Percentiles rank a stretch among this genome's conserved stretches.
Evolutionary conservation across 1,140 invertebrate genomes (phyloP).

Genomic region (Aphaenogaster floridana): DNA sequence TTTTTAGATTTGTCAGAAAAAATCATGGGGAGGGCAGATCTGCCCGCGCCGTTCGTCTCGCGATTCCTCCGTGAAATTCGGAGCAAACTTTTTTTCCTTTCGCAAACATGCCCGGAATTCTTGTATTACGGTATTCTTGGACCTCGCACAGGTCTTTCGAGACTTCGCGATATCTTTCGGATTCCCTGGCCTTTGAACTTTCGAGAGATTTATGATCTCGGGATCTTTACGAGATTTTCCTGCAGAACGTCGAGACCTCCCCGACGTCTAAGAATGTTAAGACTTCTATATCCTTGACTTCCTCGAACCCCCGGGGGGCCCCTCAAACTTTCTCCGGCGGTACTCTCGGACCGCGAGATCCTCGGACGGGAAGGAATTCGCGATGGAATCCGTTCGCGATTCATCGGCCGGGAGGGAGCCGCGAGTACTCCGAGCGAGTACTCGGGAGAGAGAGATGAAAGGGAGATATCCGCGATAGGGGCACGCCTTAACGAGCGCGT

Average conservation of each 20-base stretch:
- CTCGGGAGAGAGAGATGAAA: conserved; percentile 2
- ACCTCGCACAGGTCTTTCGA: neutral
- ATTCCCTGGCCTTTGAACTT: neutral
- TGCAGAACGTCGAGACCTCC: neutral
- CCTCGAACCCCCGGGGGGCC: neutral
- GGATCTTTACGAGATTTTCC: neutral
- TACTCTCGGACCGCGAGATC: neutral
- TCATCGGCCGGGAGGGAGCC: conserved; percentile 15
- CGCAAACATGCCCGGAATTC: neutral
- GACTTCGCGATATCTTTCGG: neutral
- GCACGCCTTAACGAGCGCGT: conserved; percentile 35
- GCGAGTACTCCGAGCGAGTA: conserved; percentile 17
- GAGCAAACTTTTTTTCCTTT: neutral
- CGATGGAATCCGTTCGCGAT: conserved; percentile 47
- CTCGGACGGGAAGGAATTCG: conserved; percentile 23
- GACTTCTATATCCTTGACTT: conserved; percentile 18
- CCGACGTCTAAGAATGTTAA: neutral
- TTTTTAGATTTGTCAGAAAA: conserved; percentile 20
- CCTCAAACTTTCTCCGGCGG: conserved; percentile 38
- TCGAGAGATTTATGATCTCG: conserved; percentile 26
- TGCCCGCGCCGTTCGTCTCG: neutral
- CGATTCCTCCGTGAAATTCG: neutral
- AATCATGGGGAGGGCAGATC: neutral
- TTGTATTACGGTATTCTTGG: neutral
- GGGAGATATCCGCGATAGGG: conserved; percentile 18